Evolutionary conservation across 2,888 invertebrate genomes (phyloP), one percentile per base, ranked within the genome.

Genomic region (Meghimatium bilineatum): DNA sequence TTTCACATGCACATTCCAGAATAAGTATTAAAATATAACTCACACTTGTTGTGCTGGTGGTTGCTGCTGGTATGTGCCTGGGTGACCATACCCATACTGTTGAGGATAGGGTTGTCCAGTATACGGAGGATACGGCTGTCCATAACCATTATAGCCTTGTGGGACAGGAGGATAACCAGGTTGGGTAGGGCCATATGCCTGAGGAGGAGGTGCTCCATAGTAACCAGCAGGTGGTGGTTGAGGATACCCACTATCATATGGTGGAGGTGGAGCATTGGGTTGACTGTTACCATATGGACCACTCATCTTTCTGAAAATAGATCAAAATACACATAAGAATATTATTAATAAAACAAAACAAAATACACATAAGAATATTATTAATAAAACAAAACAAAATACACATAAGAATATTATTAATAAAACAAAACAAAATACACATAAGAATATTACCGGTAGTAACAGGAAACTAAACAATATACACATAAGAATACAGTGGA

Each of bases 151-250:
- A 49, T 69, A 69, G 44, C 38, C 67, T 14, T 34, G 49, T 32
- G 29, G 44, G 6, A n/a, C 26, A 32, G 78, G 78, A 14, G 80
- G 71, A 14, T 67, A 79, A 29, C 67, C 44, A 8, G 44, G 44
- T 12, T 44, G 44, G 44, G 44, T 44, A n/a, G 69, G 71, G 14
- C 80, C 80, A 56, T 56, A 80, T 17, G 32, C 80, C 36, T 52
- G 80, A n/a, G 80, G 80, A 72, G 80, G 80, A 49, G 80, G 80
- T n/a, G 36, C 69, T 20, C 77, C 63, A 38, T 77, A 77, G 63
- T 63, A 75, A 17, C 75, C 75, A 17, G 75, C 52, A 75, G 77
- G 67, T 26, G 60, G 52, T 1, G 29, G 29, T 34, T 49, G 79
- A 6, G 80, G 72, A 36, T 71, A 80, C 14, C 71, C 60, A n/a